Evolutionary conservation across 2,113 vertebrate species (phyloP).

Genomic region (Thunnus thynnus): DNA sequence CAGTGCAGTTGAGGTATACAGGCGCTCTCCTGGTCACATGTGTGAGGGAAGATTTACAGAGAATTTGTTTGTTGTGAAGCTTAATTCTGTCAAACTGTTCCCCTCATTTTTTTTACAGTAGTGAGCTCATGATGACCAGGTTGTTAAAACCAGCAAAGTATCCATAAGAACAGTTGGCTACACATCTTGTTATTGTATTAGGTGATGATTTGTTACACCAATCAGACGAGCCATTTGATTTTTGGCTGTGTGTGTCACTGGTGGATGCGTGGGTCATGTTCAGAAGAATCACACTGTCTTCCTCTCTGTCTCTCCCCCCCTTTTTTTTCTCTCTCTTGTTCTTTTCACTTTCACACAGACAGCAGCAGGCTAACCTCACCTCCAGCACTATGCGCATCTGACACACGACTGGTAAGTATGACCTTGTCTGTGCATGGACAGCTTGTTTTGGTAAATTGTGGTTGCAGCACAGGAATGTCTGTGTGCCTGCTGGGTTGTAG

Average conservation of each 20-base stretch:
- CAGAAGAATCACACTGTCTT: constrained; percentile 30
- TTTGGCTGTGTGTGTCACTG: constrained; percentile 4
- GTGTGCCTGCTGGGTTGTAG: neutral
- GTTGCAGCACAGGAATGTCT: neutral
- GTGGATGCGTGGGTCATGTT: constrained; percentile 32
- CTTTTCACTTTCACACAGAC: constrained; percentile 44
- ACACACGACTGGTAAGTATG: constrained; percentile 73
- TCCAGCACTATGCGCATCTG: constrained; percentile 72
- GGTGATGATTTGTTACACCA: neutral
- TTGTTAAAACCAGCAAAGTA: too few species aligned
- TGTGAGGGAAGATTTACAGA: too few species aligned
- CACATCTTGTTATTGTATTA: neutral
- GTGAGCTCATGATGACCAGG: neutral
- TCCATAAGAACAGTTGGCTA: neutral
- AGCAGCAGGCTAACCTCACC: constrained; percentile 29
- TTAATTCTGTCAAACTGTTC: neutral
- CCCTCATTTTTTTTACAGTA: neutral
- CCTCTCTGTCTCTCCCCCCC: neutral
- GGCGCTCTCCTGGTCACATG: too few species aligned
- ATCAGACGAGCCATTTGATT: constrained; percentile 9
- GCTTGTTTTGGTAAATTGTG: neutral
- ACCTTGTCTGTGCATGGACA: neutral
- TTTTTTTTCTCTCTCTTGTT: constrained; percentile 19
- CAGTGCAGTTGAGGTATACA: too few species aligned
- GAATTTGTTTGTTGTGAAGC: neutral